Evolutionary conservation across 2,113 vertebrate genomes (phyloP).

Genomic region (Cebidichthys violaceus): DNA sequence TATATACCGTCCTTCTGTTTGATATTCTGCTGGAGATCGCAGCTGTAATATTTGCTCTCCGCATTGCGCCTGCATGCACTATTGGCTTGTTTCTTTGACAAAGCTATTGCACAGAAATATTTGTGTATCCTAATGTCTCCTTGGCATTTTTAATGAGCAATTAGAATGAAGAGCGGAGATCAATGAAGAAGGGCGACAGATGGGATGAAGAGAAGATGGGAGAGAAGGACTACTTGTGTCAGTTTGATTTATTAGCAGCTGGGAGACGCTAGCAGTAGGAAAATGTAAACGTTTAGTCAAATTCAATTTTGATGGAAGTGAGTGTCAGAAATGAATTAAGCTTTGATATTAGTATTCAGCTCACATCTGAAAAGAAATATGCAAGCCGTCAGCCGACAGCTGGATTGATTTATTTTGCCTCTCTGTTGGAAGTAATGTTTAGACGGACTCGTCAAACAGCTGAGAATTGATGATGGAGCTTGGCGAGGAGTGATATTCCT

Average conservation of each 20-base stretch:
- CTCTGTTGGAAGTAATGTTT: background rate
- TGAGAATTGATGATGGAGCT: too few species aligned
- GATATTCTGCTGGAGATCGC: background rate
- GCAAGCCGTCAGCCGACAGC: background rate
- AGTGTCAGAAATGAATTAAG: background rate
- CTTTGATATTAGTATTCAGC: background rate
- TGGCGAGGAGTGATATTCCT: too few species aligned
- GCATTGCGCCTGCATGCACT: background rate
- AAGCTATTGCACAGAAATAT: constrained; percentile 7
- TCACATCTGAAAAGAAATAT: background rate
- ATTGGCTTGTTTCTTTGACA: background rate
- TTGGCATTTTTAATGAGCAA: constrained; percentile 39
- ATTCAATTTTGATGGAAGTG: background rate
- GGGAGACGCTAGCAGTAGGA: background rate
- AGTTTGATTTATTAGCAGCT: constrained; percentile 10
- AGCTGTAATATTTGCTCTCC: background rate
- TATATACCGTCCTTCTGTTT: background rate
- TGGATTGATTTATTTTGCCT: background rate
- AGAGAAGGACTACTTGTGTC: constrained; percentile 4
- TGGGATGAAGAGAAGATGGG: background rate
- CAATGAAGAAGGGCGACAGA: constrained; percentile 7
- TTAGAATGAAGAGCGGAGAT: constrained; percentile 6
- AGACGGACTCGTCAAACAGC: background rate
- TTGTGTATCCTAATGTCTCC: constrained; percentile 12
- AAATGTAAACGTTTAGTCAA: too few species aligned